phyloP scores from a whole-genome alignment of 2,888 invertebrate genomes.

The Caenorhabditis sp. region DNA sequence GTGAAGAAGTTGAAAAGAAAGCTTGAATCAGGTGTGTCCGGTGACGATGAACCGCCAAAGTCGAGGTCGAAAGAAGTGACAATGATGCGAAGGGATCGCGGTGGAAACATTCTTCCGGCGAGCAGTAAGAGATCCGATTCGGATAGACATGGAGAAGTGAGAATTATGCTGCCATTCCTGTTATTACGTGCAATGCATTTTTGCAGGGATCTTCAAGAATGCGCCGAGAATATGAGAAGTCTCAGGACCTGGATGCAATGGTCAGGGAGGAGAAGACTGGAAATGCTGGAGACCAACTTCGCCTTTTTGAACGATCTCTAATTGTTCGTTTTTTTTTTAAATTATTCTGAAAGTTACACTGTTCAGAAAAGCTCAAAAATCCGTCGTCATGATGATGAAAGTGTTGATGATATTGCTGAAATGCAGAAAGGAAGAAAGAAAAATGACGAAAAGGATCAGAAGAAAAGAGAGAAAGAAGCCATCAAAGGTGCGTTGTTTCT shows the following conservation, averaged over 20 bases:
- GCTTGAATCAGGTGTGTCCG: slow-evolving; percentile 88
- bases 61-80: slow-evolving; percentile 64
- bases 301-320: slow-evolving; percentile 86
- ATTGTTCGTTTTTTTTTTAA: slow-evolving; percentile 76
- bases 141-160: slow-evolving; percentile 63
- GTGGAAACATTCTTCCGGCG: slow-evolving; percentile 73
- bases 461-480: slow-evolving; percentile 63
- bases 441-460: slow-evolving; percentile 75
- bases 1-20: slow-evolving; percentile 89
- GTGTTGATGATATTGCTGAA: slow-evolving; percentile 79
- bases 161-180: neutral
- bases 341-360: neutral
- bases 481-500: slow-evolving; percentile 68
- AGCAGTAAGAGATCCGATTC: slow-evolving; percentile 62
- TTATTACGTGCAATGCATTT: neutral
- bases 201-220: slow-evolving; percentile 72
- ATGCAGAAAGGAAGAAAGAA: slow-evolving; percentile 75
- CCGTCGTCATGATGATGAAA: slow-evolving; percentile 77
- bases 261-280: slow-evolving; percentile 89
- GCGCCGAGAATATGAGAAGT: slow-evolving; percentile 73
- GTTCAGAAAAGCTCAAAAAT: slow-evolving; percentile 76
- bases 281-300: slow-evolving; percentile 90
- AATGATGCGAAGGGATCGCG: slow-evolving; percentile 68
- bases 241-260: slow-evolving; percentile 79
- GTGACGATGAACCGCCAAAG: slow-evolving; percentile 62